Percentiles rank a stretch among this genome's conserved stretches.
Evolutionary conservation across 2,113 vertebrate genomes (phyloP).

Genomic region (Lycaon pictus): DNA sequence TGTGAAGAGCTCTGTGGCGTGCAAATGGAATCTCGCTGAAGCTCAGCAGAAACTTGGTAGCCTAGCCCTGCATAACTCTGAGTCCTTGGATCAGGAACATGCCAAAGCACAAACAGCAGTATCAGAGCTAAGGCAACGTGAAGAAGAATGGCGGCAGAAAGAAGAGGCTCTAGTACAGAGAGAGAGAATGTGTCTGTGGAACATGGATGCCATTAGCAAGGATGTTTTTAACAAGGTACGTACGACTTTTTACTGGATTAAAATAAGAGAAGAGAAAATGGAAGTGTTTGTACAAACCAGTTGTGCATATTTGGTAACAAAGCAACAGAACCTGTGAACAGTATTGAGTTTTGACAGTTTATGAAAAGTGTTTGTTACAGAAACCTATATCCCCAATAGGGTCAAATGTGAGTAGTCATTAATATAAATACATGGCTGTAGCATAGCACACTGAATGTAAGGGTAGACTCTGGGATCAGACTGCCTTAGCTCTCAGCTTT

Average conservation of each 20-base stretch:
- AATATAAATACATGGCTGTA: not conserved
- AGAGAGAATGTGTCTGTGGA: constrained; percentile 91
- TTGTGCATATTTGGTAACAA: constrained; percentile 12
- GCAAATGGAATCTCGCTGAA: constrained; percentile 96
- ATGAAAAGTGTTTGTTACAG: constrained; percentile 5
- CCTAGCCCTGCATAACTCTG: constrained; percentile 95
- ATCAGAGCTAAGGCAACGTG: constrained; percentile 91
- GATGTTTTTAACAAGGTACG: constrained; percentile 97
- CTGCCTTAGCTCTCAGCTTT: constrained; percentile 5
- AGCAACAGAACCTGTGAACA: not conserved
- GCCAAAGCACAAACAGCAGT: constrained; percentile 91
- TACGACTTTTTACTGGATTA: not conserved
- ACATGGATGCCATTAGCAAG: constrained; percentile 90
- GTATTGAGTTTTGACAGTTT: constrained; percentile 12
- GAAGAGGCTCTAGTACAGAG: constrained; percentile 93
- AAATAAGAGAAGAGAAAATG: not conserved
- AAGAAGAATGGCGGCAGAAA: constrained; percentile 97
- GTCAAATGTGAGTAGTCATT: not conserved
- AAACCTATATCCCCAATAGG: not conserved
- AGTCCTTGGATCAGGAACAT: constrained; percentile 95
- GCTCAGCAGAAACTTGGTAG: constrained; percentile 96
- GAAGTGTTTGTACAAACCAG: not conserved
- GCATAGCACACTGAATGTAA: not conserved
- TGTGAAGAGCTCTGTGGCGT: constrained; percentile 94
- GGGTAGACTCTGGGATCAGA: not conserved